Base-by-base conservation (phyloP, 1,140 invertebrate genomes). In the Thaumetopoea pityocampa region DNA sequence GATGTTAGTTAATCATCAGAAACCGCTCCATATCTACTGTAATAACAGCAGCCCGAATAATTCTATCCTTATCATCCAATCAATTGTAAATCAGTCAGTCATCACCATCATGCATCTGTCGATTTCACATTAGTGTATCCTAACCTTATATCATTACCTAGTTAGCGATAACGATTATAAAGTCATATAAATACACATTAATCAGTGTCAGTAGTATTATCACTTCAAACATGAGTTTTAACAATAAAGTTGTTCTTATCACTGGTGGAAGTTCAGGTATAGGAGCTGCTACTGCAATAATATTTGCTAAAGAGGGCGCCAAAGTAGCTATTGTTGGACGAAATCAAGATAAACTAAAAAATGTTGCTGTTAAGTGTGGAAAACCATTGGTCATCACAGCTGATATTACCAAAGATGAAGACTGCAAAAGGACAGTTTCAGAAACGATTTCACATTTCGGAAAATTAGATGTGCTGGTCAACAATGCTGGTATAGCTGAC, bases 401-500 rank as follows among this genome's bases (percentile, higher is more conserved):
- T 3, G 26, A 28, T n/a, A 6, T 28, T 5, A 14, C 10, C 1
- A 28, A 28, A 3, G 26, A 28, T 14, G 5, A 28, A 15, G 26
- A 12, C 10, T 3, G 12, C 1, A 6, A 2, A 12, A 28, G 8
- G 7, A 28, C 15, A 3, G 10, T 14, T n/a, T 5, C 2, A 10
- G 2, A 12, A 1, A 28, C 26, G 2, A 28, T 28, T 2, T 7
- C 5, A 1, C 10, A 28, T 12, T 28, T 12, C 10, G 26, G 26
- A 15, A 28, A 28, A 14, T n/a, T 28, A 2, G 26, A 28, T n/a
- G 26, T 28, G 4, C 1, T 28, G 7, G 10, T 28, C 5, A 28
- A 28, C 9, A 42, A 42, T 17, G 38, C 38, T 4, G 38, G 28
- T 3, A 33, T 42, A 6, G n/a, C 5, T 18, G 4, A 2, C 0